phyloP scores from a whole-genome alignment of 2,797 vertebrate genomes.

The Syngnathus rostellatus region DNA sequence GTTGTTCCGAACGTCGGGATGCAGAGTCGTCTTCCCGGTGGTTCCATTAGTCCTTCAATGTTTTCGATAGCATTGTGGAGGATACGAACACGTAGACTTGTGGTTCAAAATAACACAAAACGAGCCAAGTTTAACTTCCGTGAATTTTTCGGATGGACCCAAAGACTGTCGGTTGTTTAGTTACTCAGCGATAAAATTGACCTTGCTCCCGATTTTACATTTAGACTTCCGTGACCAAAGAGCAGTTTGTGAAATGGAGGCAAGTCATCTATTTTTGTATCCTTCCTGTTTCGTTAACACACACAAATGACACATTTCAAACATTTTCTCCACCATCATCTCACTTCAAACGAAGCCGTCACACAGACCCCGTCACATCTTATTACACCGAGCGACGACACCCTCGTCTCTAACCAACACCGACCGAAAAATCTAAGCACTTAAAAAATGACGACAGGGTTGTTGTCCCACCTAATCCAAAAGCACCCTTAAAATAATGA shows the following conservation, averaged over 20 bases:
- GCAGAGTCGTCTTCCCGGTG: background rate
- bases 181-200: background rate
- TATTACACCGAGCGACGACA: background rate
- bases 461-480: constrained; percentile 47
- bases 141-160: background rate
- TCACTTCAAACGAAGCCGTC: background rate
- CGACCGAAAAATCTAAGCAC: background rate
- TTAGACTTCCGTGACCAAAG: background rate
- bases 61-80: background rate
- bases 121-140: no score
- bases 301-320: background rate
- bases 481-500: constrained; percentile 57
- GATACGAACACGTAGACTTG: background rate
- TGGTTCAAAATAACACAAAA: no score
- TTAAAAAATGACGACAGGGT: background rate
- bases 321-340: background rate
- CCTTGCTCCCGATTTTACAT: background rate
- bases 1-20: no score
- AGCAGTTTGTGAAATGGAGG: background rate
- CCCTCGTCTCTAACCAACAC: background rate
- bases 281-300: background rate
- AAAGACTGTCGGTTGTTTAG: background rate
- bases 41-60: background rate
- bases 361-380: background rate
- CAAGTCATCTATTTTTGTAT: background rate